Conservation (phyloP, 2,888 invertebrate species). For the Orthonychiurus folsomi region DNA sequence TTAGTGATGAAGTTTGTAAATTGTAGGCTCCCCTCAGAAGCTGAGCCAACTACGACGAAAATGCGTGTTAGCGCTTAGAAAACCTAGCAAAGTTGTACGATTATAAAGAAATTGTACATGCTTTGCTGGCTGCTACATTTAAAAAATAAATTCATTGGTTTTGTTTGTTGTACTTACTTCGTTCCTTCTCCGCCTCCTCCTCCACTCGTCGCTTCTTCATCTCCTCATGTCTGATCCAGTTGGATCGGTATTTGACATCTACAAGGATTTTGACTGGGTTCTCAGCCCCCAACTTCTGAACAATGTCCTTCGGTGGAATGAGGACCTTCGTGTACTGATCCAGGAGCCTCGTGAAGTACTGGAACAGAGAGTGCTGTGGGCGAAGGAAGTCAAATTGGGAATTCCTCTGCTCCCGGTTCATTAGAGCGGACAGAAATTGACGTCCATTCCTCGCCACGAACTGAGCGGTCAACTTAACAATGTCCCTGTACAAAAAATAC, state of each 20-base stretch:
- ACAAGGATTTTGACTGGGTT: slow-evolving; percentile 70
- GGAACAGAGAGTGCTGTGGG: slow-evolving; percentile 96
- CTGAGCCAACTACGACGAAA: too few species aligned
- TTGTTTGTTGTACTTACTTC: slow-evolving; percentile 49
- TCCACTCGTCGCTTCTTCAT: slow-evolving; percentile 86
- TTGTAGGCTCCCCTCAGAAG: too few species aligned
- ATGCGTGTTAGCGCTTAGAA: too few species aligned
- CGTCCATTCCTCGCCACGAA: slow-evolving; percentile 98
- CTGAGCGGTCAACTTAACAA: slow-evolving; percentile 95
- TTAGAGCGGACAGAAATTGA: slow-evolving; percentile 92
- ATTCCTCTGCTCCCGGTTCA: slow-evolving; percentile 96
- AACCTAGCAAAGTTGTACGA: too few species aligned
- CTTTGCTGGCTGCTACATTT: too few species aligned
- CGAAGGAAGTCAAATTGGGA: slow-evolving; percentile 98
- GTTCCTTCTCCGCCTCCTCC: slow-evolving; percentile 87
- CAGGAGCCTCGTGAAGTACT: slow-evolving; percentile 93
- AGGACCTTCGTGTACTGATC: slow-evolving; percentile 97
- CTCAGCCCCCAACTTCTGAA: slow-evolving; percentile 60
- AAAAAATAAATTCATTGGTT: not conserved
- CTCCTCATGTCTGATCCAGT: slow-evolving; percentile 94
- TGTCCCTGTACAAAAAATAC: slow-evolving; percentile 57
- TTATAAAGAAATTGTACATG: too few species aligned
- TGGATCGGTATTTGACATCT: slow-evolving; percentile 86
- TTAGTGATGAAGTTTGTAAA: too few species aligned
- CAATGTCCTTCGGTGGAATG: slow-evolving; percentile 86